Base-by-base conservation (phyloP, 2,888 invertebrate species). In the Protophormia terraenovae region DNA sequence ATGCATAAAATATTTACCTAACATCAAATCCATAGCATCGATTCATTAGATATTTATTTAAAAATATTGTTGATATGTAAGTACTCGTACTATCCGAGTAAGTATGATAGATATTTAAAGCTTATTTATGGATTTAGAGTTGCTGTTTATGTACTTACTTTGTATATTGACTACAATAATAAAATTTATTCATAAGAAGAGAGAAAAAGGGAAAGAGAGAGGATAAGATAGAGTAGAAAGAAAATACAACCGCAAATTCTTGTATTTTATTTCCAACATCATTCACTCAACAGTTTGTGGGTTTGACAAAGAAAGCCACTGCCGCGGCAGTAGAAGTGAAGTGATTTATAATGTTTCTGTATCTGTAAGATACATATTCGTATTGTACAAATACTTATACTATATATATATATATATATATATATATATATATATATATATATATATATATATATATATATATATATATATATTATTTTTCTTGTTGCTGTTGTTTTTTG, bases 231-330 rank as follows among this genome's bases (percentile, higher is more conserved):
- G 16, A 19, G 10, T 2, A 10, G 12, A 41, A 16, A 58, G 22
- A 29, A 32, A 66, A 38, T 24, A n/a, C 38, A 53, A 83, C 83
- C 78, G 50, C 67, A 83, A 77, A 73, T 80, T 76, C 76, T 80
- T 76, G 62, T 60, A 58, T 50, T 76, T 80, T 35, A 76, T 72
- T 50, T 24, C 55, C 45, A 47, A 69, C 71, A 71, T 64, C 58
- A 72, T 62, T 72, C 19, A 58, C 50, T 32, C 50, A 60, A 58
- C 12, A 76, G 27, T 38, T 60, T 80, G 84, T 66, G 71, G 71
- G 73, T 29, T 83, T 78, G 45, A 45, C 73, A 62, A 78, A 67
- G 60, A 79, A 69, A 75, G 67, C 75, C 12, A 60, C 16, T 19
- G 12, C 19, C 38, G 53, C 53, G 22, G 32, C 45, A 22, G 47